Percentiles rank a stretch among this genome's conserved stretches.
These are phyloP conservation scores for Leptura quadrifasciata DNA, from an alignment of 2,888 invertebrate species.

Conservation along the genomic window DNA sequence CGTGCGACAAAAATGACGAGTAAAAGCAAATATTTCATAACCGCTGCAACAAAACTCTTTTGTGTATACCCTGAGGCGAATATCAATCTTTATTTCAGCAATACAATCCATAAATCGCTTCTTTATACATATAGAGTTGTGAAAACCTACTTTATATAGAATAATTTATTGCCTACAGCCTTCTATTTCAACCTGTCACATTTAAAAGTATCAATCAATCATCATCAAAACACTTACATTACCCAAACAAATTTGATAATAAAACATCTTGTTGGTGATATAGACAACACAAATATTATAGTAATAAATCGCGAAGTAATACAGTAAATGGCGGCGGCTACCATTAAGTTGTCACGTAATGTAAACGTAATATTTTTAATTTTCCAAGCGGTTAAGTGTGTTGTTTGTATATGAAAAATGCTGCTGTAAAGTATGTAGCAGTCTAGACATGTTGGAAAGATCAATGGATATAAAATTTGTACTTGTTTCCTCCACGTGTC, in stretches of 20 bases:
- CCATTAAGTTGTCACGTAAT: constrained; percentile 48
- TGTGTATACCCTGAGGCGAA: background rate
- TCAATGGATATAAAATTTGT: background rate
- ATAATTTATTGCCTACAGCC: constrained; percentile 15
- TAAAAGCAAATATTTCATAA: too few species aligned
- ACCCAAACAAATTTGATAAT: constrained; percentile 38
- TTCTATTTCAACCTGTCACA: constrained; percentile 31
- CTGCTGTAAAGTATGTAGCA: constrained; percentile 34
- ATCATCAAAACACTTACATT: constrained; percentile 34
- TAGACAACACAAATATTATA: constrained; percentile 46
- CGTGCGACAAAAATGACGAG: too few species aligned
- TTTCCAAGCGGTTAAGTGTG: constrained; percentile 42
- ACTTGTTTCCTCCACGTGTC: background rate
- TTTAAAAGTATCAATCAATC: constrained; percentile 44
- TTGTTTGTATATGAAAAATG: constrained; percentile 45
- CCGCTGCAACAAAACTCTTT: background rate
- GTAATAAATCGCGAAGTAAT: constrained; percentile 46
- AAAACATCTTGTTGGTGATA: constrained; percentile 40
- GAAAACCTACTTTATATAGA: constrained; percentile 25
- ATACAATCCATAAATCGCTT: constrained; percentile 13
- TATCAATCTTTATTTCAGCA: constrained; percentile 20
- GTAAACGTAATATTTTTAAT: constrained; percentile 49
- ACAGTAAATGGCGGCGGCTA: constrained; percentile 40
- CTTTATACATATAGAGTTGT: constrained; percentile 7
- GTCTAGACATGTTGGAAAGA: constrained; percentile 39